phyloP scores from a whole-genome alignment of 1,140 invertebrate species.

The Caligus rogercresseyi region DNA sequence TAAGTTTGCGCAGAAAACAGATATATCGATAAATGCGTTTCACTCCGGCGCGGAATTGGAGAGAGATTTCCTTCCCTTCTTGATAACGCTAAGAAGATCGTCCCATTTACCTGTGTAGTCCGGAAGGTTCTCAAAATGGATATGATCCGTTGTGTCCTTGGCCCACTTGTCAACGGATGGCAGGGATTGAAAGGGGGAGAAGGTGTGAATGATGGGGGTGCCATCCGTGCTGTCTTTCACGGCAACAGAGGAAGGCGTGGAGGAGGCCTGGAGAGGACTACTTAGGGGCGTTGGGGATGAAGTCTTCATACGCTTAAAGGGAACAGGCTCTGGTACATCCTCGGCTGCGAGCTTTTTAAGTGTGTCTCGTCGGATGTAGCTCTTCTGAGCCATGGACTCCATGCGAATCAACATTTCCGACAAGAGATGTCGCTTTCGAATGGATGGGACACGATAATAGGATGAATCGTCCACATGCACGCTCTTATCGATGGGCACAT shows the following conservation, averaged over 20 bases:
- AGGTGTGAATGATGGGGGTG: conserved; percentile 11
- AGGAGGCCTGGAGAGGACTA: neutral
- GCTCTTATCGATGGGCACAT: neutral
- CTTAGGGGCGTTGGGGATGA: neutral
- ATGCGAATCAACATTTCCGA: neutral
- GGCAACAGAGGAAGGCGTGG: neutral
- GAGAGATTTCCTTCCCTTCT: conserved; percentile 1
- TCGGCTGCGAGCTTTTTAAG: conserved; percentile 5
- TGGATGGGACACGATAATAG: conserved; percentile 10
- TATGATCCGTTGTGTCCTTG: conserved; percentile 16
- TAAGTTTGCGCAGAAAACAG: too few relatives aligned
- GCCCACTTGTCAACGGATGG: conserved; percentile 4
- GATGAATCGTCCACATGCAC: neutral
- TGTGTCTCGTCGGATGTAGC: conserved; percentile 5
- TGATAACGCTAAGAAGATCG: neutral
- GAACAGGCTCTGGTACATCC: neutral
- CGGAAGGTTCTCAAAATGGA: conserved; percentile 17
- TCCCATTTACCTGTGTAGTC: conserved; percentile 19
- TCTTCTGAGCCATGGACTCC: conserved; percentile 1
- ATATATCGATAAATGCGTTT: too few relatives aligned
- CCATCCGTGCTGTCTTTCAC: conserved; percentile 3
- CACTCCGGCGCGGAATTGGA: conserved; percentile 9
- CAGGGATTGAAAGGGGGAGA: conserved; percentile 11
- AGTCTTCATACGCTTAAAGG: neutral
- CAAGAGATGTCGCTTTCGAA: neutral